Evolutionary conservation across 2,797 vertebrate species (phyloP), one percentile per base, ranked within the genome.

Genomic region (Cyclura pinguis): DNA sequence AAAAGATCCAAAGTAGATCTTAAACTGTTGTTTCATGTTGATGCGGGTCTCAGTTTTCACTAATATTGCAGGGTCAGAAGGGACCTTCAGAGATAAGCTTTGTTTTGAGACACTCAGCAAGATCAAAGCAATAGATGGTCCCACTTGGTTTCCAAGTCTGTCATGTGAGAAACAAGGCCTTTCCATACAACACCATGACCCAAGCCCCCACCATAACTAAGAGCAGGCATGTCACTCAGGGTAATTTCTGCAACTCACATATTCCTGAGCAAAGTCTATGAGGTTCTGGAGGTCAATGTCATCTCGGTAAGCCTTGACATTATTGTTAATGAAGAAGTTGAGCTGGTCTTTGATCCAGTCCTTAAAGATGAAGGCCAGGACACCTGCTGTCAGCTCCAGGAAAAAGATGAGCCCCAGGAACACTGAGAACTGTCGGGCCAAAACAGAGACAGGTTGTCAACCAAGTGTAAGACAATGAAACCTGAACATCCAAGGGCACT

Each of bases 311-410:
- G 98, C 98, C 97, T 98, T 98, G 96, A 99, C 98, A 16, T 99
- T 99, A 92, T 98, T 99, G 96, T 99, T 98, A 96, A 99, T 99
- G 96, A 99, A 99, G 94, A 98, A 97, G 95, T 99, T 99, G 82
- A 99, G 98, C 97, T 99, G 98, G 96, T 99, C 98, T 97, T 98
- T 98, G 96, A 99, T 98, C 98, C 98, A 99, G 96, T 98, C 98
- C 94, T 99, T 99, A 95, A 99, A 99, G 90, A 99, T 98, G 4
- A 99, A 99, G 93, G 98, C 98, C 55, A 99, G 97, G 96, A 99
- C 98, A 91, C 98, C 98, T 0, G 98, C 97, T 0, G 98, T 98
- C 94, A 99, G 96, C 97, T 99, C 98, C 97, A 99, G 94, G 97
- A 98, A 99, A 96, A 99, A 99, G 96, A 99, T 99, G 96, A 99